These are phyloP conservation scores for Hippopotamus amphibius DNA, from an alignment of 2,113 vertebrate genomes.

Conservation along the genomic window DNA sequence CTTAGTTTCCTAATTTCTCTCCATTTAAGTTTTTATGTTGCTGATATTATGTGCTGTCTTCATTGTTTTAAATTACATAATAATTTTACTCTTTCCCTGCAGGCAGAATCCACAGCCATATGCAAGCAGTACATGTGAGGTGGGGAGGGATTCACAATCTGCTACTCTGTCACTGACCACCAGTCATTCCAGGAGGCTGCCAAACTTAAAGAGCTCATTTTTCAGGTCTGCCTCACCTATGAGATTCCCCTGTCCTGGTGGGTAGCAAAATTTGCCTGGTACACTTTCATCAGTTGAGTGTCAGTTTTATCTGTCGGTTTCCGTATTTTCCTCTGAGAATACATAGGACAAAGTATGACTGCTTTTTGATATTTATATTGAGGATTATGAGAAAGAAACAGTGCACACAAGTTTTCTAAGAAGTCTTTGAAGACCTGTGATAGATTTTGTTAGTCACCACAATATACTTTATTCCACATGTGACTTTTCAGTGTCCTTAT, in stretches of 20 bases:
- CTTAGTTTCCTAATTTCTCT: not conserved
- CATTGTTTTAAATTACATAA: constrained; percentile 43
- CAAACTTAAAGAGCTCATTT: constrained; percentile 93
- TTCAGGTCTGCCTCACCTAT: constrained; percentile 89
- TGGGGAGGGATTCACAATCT: constrained; percentile 91
- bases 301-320: not conserved
- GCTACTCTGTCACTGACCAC: constrained; percentile 91
- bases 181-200: constrained; percentile 92
- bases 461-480: not conserved
- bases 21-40: not conserved
- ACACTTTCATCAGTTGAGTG: constrained; percentile 88
- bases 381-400: not conserved
- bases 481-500: not conserved
- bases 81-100: constrained; percentile 32
- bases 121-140: constrained; percentile 92
- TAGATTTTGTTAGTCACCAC: not conserved
- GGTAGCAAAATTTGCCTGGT: constrained; percentile 92
- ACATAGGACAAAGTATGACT: not conserved
- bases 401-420: not conserved
- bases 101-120: constrained; percentile 93
- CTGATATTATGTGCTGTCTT: not conserved
- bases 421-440: not conserved
- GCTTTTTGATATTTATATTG: not conserved
- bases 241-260: constrained; percentile 91
- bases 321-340: constrained; percentile 33